Evolutionary conservation across 2,888 invertebrate genomes (phyloP), one percentile per base, ranked within the genome.

Genomic region (Leptopilina myrica): DNA sequence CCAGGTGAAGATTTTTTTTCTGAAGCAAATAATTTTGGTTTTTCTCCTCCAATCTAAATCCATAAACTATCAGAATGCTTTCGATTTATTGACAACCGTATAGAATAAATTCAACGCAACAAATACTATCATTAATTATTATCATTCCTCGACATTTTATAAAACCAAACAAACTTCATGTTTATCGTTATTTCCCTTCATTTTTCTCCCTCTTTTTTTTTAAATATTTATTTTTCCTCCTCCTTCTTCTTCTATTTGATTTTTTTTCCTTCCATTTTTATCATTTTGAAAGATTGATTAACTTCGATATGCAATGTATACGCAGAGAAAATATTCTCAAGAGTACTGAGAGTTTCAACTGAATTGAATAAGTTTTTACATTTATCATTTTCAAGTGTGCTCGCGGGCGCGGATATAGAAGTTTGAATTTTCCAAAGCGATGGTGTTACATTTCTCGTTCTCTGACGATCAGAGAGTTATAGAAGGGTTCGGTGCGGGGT

Each of bases 361-460:
- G 33, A 56, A 73, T 73, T 56, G 40, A 73, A 73, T 56, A 56
- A 73, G 73, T n/a, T 73, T 73, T 56, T 53, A 9, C 56, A 73
- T 73, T 73, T 56, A 56, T 56, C 56, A 49, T 56, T 73, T n/a
- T 9, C n/a, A 56, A 73, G 56, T 14, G 56, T 14, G 73, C 56
- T 56, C 56, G 73, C 73, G 56, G 33, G 26, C 56, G 73, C 73
- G 56, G 53, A 56, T 73, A 53, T 73, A 56, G 69, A 73, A 73
- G 69, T 56, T 73, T 73, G 14, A 56, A 79, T 69, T 67, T 73
- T 59, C 75, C 76, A 53, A 75, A 66, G 73, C 5, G 8, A 7
- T 43, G 43, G 53, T 76, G 67, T 73, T 46, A 53, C 77, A 64
- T 77, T 78, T 73, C 73, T 73, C 73, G 73, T 73, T 56, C 56